Evolutionary conservation across 2,888 invertebrate species (phyloP), one percentile per base, ranked within the genome.

Genomic region (Drosophila peninsularis): DNA sequence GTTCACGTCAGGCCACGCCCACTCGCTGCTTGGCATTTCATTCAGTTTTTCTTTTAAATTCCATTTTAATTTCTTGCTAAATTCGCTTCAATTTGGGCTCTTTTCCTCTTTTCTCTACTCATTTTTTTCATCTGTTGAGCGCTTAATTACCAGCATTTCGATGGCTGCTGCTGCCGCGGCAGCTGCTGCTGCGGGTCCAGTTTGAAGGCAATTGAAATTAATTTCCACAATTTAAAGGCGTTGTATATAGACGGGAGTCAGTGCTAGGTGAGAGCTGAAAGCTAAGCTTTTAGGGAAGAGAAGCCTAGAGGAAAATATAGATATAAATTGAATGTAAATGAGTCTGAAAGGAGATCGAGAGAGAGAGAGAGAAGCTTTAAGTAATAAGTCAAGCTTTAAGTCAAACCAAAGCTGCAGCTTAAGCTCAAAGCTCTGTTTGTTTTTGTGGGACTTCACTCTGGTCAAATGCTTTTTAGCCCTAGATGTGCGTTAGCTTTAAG

Each of bases 101-200:
- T 50, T 50, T 50, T 39, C 11, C 36, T 30, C 1, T 65, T 67
- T 53, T 37, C 36, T 45, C 58, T 42, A 68, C 41, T 42, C 21
- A 21, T 37, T 17, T 34, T 19, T 21, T 41, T 63, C 34, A 5
- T 36, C 50, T 41, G 47, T 53, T 64, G 60, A 65, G 77, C 68
- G 76, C 88, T 88, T 84, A 84, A 84, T 84, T 84, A 88, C 86
- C 84, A 85, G 83, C 88, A 82, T 85, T 71, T 75, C 67, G 57
- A 68, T 72, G 75, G 68, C 63, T 68, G 70, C 62, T 64, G 52
- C 50, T 61, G 44, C 32, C 24, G 39, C 32, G 39, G 65, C 61
- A 55, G 66, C 55, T 60, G 58, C 64, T 63, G 58, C 55, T 67
- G 58, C 64, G 64, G 65, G 65, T 66, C 61, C 39, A 36, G 13